Conservation (phyloP, 2,888 invertebrate species). For the Apeira syringaria region DNA sequence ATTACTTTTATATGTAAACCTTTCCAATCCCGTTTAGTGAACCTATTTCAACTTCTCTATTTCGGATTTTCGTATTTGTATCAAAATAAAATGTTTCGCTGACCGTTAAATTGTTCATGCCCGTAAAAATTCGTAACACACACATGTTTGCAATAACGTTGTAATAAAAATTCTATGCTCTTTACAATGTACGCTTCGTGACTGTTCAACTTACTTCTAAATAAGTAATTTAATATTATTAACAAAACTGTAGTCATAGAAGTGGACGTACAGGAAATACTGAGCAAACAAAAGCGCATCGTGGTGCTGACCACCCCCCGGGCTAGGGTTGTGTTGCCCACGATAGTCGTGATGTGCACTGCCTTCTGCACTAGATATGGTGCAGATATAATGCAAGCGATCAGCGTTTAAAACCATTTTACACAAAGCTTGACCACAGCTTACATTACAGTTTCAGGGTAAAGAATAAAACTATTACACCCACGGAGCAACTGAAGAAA, state of each 20-base stretch:
- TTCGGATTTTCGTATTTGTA: no score
- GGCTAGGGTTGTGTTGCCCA: constrained; percentile 59
- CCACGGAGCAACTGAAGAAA: no score
- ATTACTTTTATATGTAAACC: no score
- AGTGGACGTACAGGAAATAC: constrained; percentile 60
- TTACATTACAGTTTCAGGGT: no score
- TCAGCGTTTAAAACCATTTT: constrained; percentile 3
- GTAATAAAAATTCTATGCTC: neutral
- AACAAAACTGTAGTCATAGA: constrained; percentile 29
- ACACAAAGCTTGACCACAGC: neutral
- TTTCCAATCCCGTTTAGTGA: no score
- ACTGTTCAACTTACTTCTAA: neutral
- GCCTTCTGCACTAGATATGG: constrained; percentile 52
- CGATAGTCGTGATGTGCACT: constrained; percentile 64
- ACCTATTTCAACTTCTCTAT: no score
- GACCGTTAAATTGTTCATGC: neutral
- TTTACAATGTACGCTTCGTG: neutral
- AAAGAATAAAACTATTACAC: no score
- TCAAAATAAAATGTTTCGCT: neutral
- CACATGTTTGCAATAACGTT: neutral
- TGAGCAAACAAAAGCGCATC: constrained; percentile 67
- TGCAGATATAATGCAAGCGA: constrained; percentile 15
- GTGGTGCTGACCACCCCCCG: constrained; percentile 76
- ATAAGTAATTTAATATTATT: constrained; percentile 7
- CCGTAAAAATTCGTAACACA: neutral